These are phyloP conservation scores for Heliconius cydno DNA, from an alignment of 2,888 invertebrate species.

Conservation along the genomic window DNA sequence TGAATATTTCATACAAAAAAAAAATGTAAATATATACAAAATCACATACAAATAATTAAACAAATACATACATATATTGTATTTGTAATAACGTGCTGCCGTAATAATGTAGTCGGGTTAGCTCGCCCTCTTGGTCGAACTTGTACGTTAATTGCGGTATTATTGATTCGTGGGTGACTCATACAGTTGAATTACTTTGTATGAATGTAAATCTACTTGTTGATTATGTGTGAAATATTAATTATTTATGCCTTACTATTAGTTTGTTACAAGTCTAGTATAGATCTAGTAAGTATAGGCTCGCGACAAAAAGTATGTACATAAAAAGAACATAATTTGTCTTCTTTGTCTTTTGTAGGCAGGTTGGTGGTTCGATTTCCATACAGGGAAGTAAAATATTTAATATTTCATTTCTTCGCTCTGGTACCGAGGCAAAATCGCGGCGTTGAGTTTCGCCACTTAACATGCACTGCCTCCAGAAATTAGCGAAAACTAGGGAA, in stretches of 20 bases:
- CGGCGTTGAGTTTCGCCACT: too few relatives aligned
- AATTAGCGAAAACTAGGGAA: too few relatives aligned
- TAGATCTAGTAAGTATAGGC: too few relatives aligned
- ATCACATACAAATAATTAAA: background rate
- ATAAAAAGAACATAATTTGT: too few relatives aligned
- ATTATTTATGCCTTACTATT: background rate
- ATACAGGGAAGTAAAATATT: too few relatives aligned
- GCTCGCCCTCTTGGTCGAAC: conserved; percentile 11
- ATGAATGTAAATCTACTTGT: background rate
- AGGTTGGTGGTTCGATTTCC: too few relatives aligned
- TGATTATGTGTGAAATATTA: conserved; percentile 9
- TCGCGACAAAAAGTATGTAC: too few relatives aligned
- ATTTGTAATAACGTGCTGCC: background rate
- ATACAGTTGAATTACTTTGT: conserved; percentile 31
- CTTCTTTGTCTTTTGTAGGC: too few relatives aligned
- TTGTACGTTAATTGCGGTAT: conserved; percentile 37
- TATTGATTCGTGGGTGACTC: conserved; percentile 38
- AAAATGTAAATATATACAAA: background rate
- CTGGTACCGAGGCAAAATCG: too few relatives aligned
- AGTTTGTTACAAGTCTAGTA: too few relatives aligned
- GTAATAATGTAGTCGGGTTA: background rate
- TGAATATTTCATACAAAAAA: background rate
- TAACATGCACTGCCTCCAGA: too few relatives aligned
- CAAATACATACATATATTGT: background rate
- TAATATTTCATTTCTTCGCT: too few relatives aligned